These are phyloP conservation scores for Lathamus discolor DNA, from an alignment of 2,113 vertebrate genomes.

Conservation along the genomic window DNA sequence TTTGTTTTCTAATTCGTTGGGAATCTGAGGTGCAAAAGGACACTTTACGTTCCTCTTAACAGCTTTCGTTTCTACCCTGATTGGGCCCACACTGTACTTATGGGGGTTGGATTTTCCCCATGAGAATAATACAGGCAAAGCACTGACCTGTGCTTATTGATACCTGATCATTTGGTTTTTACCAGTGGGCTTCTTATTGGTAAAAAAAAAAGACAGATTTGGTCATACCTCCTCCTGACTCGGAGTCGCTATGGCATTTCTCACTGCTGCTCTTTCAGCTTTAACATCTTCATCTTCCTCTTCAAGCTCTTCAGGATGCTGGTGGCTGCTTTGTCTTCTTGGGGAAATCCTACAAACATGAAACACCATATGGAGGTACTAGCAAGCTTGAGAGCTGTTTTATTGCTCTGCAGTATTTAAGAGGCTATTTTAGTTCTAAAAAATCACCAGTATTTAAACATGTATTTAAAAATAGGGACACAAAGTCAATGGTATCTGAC, in stretches of 20 bases:
- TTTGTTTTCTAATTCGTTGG: neutral
- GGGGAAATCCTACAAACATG: conserved; percentile 38
- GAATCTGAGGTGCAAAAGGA: neutral
- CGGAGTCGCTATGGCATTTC: conserved; percentile 67
- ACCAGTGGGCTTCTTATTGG: neutral
- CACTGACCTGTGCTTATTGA: neutral
- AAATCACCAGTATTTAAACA: neutral
- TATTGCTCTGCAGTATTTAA: neutral
- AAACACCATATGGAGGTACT: neutral
- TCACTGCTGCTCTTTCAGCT: conserved; percentile 81
- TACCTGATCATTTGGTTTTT: neutral
- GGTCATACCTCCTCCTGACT: conserved; percentile 77
- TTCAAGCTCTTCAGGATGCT: conserved; percentile 74
- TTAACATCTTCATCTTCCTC: conserved; percentile 88
- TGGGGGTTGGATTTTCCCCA: neutral
- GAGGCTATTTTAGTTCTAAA: neutral
- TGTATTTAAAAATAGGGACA: neutral
- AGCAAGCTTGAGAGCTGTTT: neutral
- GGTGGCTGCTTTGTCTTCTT: conserved; percentile 60
- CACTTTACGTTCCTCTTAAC: neutral
- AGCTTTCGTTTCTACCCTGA: neutral
- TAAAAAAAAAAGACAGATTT: neutral
- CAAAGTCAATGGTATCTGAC: neutral
- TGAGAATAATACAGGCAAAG: neutral
- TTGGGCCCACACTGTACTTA: neutral